These are phyloP conservation scores for Raja brachyura DNA, from an alignment of 2,113 vertebrate species.

Conservation along the genomic window DNA sequence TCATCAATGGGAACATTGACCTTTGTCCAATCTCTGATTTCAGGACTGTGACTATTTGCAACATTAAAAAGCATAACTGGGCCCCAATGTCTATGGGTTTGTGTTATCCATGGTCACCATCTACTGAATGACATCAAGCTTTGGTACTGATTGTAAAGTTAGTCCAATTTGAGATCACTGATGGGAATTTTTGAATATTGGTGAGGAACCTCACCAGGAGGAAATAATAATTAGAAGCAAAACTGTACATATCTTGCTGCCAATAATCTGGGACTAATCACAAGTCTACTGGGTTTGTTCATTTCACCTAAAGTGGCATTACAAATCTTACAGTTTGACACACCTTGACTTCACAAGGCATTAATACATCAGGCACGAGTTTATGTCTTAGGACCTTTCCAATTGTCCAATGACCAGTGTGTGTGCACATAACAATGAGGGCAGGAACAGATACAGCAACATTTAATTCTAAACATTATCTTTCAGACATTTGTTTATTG, in stretches of 20 bases:
- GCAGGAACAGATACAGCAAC: no score
- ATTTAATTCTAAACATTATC: background rate
- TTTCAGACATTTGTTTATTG: background rate
- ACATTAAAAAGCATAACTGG: background rate
- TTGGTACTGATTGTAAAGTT: background rate
- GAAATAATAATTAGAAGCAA: background rate
- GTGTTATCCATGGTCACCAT: background rate
- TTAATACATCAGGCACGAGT: background rate
- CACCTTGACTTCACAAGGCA: background rate
- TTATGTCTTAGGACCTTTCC: background rate
- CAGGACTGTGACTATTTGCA: background rate
- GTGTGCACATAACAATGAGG: no score
- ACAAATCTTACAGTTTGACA: background rate
- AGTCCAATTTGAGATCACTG: background rate
- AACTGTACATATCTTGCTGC: background rate
- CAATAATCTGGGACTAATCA: background rate
- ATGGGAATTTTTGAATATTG: no score
- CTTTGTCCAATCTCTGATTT: background rate
- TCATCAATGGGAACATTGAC: background rate
- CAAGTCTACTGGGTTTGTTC: background rate
- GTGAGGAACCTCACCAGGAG: no score
- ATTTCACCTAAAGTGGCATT: background rate
- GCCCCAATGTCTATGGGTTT: background rate
- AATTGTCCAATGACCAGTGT: background rate
- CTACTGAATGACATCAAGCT: background rate